Conservation (phyloP, 2,113 vertebrate genomes). For the Notiomystis cincta region DNA sequence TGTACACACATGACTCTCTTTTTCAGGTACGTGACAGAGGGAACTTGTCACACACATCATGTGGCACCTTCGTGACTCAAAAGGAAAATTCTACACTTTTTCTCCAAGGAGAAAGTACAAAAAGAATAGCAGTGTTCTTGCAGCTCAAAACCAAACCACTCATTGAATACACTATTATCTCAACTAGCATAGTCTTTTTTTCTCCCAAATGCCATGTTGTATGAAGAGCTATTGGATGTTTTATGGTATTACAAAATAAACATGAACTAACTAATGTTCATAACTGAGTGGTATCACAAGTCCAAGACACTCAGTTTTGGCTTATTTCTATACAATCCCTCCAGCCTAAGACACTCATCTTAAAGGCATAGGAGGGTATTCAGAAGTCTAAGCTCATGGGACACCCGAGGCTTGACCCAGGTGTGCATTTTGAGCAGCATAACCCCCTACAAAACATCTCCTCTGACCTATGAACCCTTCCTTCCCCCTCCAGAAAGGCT, state of each 20-base stretch:
- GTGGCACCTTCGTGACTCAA: neutral
- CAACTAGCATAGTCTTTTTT: neutral
- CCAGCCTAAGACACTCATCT: neutral
- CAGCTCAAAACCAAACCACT: neutral
- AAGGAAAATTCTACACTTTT: neutral
- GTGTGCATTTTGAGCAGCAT: neutral
- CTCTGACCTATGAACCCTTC: neutral
- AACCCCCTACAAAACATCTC: neutral
- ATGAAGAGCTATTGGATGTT: neutral
- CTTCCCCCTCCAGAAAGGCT: neutral
- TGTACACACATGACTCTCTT: neutral
- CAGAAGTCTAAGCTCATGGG: neutral
- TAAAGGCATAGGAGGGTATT: neutral
- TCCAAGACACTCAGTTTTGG: neutral
- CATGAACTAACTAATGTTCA: neutral
- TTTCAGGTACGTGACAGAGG: neutral
- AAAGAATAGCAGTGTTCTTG: neutral
- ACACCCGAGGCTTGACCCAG: neutral
- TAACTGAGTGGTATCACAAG: neutral
- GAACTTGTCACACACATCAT: neutral
- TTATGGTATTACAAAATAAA: neutral
- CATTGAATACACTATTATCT: neutral
- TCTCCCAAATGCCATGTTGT: accelerated
- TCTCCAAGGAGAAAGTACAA: neutral
- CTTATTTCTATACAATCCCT: neutral